Evolutionary conservation across 1,140 invertebrate species (phyloP), one percentile per base, ranked within the genome.

Genomic region (Penaeus indicus): DNA sequence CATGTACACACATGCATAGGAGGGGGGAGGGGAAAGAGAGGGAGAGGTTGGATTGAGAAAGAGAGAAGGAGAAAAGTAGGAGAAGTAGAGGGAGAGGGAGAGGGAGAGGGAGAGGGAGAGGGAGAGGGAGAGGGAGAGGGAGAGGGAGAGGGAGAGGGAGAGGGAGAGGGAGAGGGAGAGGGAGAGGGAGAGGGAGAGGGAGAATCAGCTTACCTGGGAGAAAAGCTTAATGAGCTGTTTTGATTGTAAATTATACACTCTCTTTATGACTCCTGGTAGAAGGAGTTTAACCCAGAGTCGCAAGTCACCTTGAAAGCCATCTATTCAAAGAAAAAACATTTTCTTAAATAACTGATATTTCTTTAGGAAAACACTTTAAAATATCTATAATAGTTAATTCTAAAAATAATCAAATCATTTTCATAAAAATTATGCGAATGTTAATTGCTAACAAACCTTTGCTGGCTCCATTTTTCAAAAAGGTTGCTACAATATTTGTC

Each of bases 201-300:
- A 54, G 54, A 54, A 54, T 54, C 54, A 32, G 86, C 90, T 89
- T 89, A 95, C 94, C 92, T 95, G 94, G 77, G 96, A 96, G 92
- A 98, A 98, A 21, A 98, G 92, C 93, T 98, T 99, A 0, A 98
- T 94, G 63, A 98, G 93, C 91, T 98, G 97, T 92, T 98, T 98
- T 92, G 96, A 97, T 93, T 98, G 97, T 38, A 99, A 92, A 93
- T 98, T 98, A 92, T 98, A 98, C 38, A 98, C 95, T 84, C 96
- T 94, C 92, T 98, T 97, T 3, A 95, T 94, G 63, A 96, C 95
- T 32, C 95, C 95, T 0, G 97, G 97, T 60, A 98, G 93, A n/a
- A 98, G 92, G 78, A 98, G 92, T 90, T 96, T 96, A 92, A 97
- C 95, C 96, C 97, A 97, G n/a, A 98, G 93, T 72, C 95, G 93